These are phyloP conservation scores for Pseudobourletiella spinata DNA, from an alignment of 1,140 invertebrate species.

Conservation along the genomic window DNA sequence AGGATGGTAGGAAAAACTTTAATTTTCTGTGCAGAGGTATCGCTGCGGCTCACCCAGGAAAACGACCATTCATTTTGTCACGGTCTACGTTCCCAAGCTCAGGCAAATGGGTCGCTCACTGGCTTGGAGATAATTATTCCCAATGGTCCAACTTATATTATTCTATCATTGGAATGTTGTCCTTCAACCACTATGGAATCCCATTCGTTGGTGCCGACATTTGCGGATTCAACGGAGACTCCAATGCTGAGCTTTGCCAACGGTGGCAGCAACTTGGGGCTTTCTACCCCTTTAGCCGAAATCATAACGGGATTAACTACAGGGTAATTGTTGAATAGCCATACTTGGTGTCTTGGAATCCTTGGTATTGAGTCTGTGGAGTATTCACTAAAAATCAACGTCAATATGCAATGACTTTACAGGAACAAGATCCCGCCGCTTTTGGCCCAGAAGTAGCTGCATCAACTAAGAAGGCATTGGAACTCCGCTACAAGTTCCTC, in stretches of 20 bases:
- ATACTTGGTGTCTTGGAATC: neutral
- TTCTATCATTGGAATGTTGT: slow-evolving; percentile 41
- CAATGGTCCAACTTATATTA: slow-evolving; percentile 45
- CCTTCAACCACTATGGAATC: slow-evolving; percentile 36
- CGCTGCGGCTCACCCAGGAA: slow-evolving; percentile 43
- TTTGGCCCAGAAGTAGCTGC: slow-evolving; percentile 35
- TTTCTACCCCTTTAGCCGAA: slow-evolving; percentile 40
- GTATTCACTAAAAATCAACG: neutral
- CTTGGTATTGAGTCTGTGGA: neutral
- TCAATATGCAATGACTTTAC: neutral
- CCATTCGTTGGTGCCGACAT: slow-evolving; percentile 37
- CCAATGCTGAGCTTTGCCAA: slow-evolving; percentile 45
- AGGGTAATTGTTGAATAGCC: neutral
- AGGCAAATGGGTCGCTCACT: slow-evolving; percentile 50
- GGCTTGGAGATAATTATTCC: slow-evolving; percentile 48
- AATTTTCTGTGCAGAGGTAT: slow-evolving; percentile 33
- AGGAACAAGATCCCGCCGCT: slow-evolving; percentile 39
- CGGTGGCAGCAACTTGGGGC: slow-evolving; percentile 49
- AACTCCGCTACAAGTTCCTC: slow-evolving; percentile 44
- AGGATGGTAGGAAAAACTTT: slow-evolving; percentile 38
- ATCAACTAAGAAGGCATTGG: slow-evolving; percentile 37
- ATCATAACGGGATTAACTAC: slow-evolving; percentile 7
- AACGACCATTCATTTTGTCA: slow-evolving; percentile 42
- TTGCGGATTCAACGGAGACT: slow-evolving; percentile 31
- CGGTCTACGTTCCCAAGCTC: slow-evolving; percentile 48